Evolutionary conservation across 2,888 invertebrate species (phyloP), one percentile per base, ranked within the genome.

Genomic region (Thecocarcelia acutangulata): DNA sequence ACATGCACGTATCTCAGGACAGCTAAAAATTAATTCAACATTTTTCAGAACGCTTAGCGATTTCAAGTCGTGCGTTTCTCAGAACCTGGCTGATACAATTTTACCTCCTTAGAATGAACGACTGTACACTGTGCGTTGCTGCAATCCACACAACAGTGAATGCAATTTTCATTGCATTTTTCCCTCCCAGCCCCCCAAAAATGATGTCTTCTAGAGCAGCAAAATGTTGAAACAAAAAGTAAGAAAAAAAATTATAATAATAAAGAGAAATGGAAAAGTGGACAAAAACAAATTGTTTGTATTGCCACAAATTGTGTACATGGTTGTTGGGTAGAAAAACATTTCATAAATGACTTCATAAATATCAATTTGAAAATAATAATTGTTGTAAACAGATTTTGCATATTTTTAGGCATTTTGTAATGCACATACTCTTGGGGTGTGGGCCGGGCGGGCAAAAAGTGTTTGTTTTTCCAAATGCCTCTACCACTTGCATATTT

Each of bases 331-430:
- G 84, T 84, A 66, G 78, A 75, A 87, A 87, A 88, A 88, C 88
- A 87, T 88, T 87, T 87, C 85, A 86, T 87, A 88, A 88, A 88
- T 88, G 87, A 87, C 87, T 88, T 87, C 88, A 88, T 88, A 88
- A 88, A 88, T 87, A 87, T 87, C 87, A 87, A 87, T 88, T 88
- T 87, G 85, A 76, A 86, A 87, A 87, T 87, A 88, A 87, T 88
- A 82, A 78, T 82, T 82, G 82, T 82, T 78, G 82, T 82, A 56
- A 82, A 82, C 82, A 82, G 87, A 88, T 87, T 83, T 80, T 83
- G 80, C 82, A 82, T 80, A 82, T 75, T 80, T 84, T 82, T 72
- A 48, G 81, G 79, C 81, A 76, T 76, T 63, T 19, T 40, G 11
- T 8, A 24, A 33, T 33, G 52, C 40, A n/a, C 50, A 61, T 46